Base-by-base conservation (phyloP, 2,888 invertebrate genomes). In the Amphipyra berbera region DNA sequence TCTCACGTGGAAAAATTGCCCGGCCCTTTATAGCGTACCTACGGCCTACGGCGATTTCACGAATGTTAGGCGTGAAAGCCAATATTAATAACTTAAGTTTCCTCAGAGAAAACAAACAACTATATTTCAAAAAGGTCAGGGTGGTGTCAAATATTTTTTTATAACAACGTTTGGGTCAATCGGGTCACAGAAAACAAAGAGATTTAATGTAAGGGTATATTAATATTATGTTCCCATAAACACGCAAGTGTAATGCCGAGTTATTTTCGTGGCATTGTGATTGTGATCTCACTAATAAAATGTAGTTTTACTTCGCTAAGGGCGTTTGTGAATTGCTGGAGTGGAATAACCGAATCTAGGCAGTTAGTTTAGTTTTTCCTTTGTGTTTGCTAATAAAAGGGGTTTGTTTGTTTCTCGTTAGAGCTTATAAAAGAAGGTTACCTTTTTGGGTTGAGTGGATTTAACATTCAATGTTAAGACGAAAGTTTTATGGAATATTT, bases 1-100 rank as follows among this genome's bases (percentile, higher is more conserved):
- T 62, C 70, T 67, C 62, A 67, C 61, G 67, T 73, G 73, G 67
- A 73, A 76, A 67, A 67, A 62, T 67, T 76, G 30, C 53, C 21
- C 35, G 62, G 45, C 55, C 48, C 60, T 73, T 72, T 75, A 68
- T 65, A 65, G 65, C 55, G 57, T 14, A 30, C 7, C 13, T 0
- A 41, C 46, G 40, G 21, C 53, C 40, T 46, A 37, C 40, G 45
- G 45, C 49, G 44, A 59, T 62, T 52, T 35, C 41, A 57, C 46
- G 30, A 58, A 61, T 56, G 49, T 58, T 47, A 47, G 46, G 52
- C 21, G 52, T 49, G 53, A 75, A 62, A 64, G 47, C 38, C 57
- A 55, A 64, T 76, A 65, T 65, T 69, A 66, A 61, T 58, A 67
- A 65, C 61, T 67, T 37, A 59, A 62, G 47, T 46, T 61, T 70